A percentile compares a stretch with the other conserved stretches of the same genome.
Conservation (phyloP, 2,797 vertebrate species). For the Argyrosomus regius region DNA sequence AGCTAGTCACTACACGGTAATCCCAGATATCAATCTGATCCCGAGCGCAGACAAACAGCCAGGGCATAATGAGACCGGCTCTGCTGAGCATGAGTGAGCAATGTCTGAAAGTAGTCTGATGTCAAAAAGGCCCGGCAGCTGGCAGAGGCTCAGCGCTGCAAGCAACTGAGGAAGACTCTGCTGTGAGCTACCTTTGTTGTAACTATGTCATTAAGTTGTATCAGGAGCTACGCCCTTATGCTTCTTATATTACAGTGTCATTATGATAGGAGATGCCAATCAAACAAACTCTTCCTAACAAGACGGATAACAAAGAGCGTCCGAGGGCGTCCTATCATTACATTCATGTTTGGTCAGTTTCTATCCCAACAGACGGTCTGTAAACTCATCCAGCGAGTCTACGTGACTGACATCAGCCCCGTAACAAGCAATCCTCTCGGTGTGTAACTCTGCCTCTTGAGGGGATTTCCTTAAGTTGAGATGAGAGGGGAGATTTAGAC, state of each 20-base stretch:
- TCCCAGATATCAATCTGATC: slow-evolving; percentile 75
- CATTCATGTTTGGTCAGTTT: slow-evolving; percentile 23
- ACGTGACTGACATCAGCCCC: slow-evolving; percentile 36
- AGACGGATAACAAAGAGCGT: slow-evolving; percentile 22
- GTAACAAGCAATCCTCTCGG: slow-evolving; percentile 4
- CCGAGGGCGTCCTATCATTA: slow-evolving; percentile 41
- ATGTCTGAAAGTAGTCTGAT: slow-evolving; percentile 42
- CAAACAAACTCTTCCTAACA: slow-evolving; percentile 32
- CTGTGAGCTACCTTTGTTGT: neutral
- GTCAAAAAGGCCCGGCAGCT: slow-evolving; percentile 40
- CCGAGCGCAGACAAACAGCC: slow-evolving; percentile 54
- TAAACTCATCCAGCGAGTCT: slow-evolving; percentile 12
- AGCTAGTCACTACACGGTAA: slow-evolving; percentile 60
- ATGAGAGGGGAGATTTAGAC: slow-evolving; percentile 47
- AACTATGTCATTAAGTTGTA: slow-evolving; percentile 3
- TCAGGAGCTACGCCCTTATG: slow-evolving; percentile 6
- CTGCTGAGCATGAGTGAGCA: slow-evolving; percentile 55
- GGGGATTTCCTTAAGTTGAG: slow-evolving; percentile 51
- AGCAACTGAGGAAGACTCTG: slow-evolving; percentile 8
- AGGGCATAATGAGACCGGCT: slow-evolving; percentile 45
- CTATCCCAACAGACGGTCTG: neutral
- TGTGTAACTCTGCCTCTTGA: slow-evolving; percentile 5
- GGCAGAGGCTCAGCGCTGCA: slow-evolving; percentile 29
- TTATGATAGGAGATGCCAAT: slow-evolving; percentile 20
- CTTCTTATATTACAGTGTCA: slow-evolving; percentile 16